These are phyloP conservation scores for Tenrec ecaudatus DNA, from an alignment of 2,113 vertebrate species.

Conservation along the genomic window DNA sequence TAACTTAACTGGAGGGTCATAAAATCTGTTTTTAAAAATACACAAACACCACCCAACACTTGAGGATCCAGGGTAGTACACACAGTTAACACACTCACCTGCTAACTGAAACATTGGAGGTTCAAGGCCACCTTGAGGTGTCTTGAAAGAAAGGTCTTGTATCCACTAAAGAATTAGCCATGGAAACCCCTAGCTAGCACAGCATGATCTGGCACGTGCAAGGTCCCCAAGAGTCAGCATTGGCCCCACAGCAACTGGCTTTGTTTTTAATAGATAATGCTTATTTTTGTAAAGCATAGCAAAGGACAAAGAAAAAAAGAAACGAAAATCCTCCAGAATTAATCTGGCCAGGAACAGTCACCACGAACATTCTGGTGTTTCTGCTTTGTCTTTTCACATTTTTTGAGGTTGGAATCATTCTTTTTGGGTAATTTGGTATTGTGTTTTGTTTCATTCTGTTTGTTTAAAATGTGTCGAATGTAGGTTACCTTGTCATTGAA, in stretches of 20 bases:
- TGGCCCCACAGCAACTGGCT: no score
- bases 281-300: background rate
- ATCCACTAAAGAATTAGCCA: no score
- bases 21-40: background rate
- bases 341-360: background rate
- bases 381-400: background rate
- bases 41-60: background rate
- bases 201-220: no score
- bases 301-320: constrained; percentile 4
- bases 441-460: constrained; percentile 56
- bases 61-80: background rate
- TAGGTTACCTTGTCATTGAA: constrained; percentile 64
- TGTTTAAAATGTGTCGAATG: constrained; percentile 49
- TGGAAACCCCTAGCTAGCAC: no score
- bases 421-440: constrained; percentile 28
- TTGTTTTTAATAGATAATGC: no score
- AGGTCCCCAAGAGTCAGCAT: no score
- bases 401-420: constrained; percentile 47
- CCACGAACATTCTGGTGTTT: constrained; percentile 25
- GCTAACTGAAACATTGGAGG: background rate
- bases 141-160: background rate
- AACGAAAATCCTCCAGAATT: constrained; percentile 54
- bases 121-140: background rate
- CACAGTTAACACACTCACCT: background rate
- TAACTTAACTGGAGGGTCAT: background rate